Evolutionary conservation across 2,888 invertebrate genomes (phyloP).

Genomic region (Epinotia ramella): DNA sequence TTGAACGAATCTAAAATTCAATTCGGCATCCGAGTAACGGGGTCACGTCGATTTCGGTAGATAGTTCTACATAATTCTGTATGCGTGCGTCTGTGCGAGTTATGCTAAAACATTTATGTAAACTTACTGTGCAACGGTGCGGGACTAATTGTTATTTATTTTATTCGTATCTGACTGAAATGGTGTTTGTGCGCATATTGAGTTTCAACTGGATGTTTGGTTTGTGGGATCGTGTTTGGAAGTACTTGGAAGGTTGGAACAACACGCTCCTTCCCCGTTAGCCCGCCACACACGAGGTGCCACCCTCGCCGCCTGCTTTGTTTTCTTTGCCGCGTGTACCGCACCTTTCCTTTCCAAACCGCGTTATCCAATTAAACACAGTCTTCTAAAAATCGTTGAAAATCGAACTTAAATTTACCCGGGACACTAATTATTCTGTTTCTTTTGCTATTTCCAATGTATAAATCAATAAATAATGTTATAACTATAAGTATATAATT

Average conservation of each 20-base stretch:
- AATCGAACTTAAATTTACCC: too few relatives aligned
- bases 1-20: constrained; percentile 79
- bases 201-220: constrained; percentile 53
- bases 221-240: constrained; percentile 49
- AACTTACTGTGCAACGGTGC: constrained; percentile 57
- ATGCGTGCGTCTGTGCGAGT: constrained; percentile 58
- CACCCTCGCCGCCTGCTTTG: constrained; percentile 60
- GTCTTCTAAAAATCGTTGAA: too few relatives aligned
- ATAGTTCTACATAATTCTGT: constrained; percentile 71
- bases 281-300: constrained; percentile 63
- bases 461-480: too few relatives aligned
- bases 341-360: constrained; percentile 55
- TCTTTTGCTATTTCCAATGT: too few relatives aligned
- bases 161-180: constrained; percentile 57
- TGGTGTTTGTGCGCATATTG: constrained; percentile 49
- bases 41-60: constrained; percentile 76
- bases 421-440: too few relatives aligned
- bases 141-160: constrained; percentile 59
- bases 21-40: constrained; percentile 77
- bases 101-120: constrained; percentile 54
- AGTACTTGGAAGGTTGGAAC: constrained; percentile 57
- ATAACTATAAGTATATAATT: too few relatives aligned
- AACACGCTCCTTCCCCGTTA: constrained; percentile 60
- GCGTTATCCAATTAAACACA: constrained; percentile 52
- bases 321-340: constrained; percentile 60